Conservation (phyloP, 2,113 vertebrate genomes). For the Perca fluviatilis region DNA sequence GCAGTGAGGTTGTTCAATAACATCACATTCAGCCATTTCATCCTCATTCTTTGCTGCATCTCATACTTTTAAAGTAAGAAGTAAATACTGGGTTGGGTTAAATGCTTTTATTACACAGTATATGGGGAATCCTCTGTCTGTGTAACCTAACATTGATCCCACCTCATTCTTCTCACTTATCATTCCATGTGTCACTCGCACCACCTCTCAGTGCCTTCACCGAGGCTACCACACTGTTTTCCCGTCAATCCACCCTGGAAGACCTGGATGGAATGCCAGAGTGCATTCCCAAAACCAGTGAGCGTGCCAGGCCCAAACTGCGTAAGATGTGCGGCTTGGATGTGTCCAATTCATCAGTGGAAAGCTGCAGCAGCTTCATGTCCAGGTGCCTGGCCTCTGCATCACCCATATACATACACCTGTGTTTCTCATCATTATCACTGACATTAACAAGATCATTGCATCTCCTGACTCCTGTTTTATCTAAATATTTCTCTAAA, state of each 20-base stretch:
- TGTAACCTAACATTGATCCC: conserved; percentile 30
- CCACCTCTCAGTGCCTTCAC: conserved; percentile 91
- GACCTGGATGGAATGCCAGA: conserved; percentile 95
- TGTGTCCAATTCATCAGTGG: conserved; percentile 93
- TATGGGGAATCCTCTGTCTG: not conserved
- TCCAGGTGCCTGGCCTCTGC: conserved; percentile 92
- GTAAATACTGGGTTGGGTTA: not conserved
- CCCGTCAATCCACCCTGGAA: conserved; percentile 98
- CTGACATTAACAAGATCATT: not conserved
- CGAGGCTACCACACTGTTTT: conserved; percentile 97
- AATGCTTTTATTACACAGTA: not conserved
- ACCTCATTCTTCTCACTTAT: conserved; percentile 39
- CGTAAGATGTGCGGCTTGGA: conserved; percentile 96
- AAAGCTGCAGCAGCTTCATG: conserved; percentile 96
- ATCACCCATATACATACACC: conserved; percentile 17
- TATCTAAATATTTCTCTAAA: not conserved
- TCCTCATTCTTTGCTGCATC: not conserved
- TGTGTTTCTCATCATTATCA: not conserved
- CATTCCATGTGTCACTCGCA: conserved; percentile 51
- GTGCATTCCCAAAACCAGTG: conserved; percentile 97
- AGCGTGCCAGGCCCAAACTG: conserved; percentile 95
- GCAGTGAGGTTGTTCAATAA: not conserved
- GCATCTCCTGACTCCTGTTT: not conserved
- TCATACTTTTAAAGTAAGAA: not conserved
- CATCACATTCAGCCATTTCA: conserved; percentile 10